phyloP scores from a whole-genome alignment of 2,888 invertebrate genomes.

The Poecilus cupreus region DNA sequence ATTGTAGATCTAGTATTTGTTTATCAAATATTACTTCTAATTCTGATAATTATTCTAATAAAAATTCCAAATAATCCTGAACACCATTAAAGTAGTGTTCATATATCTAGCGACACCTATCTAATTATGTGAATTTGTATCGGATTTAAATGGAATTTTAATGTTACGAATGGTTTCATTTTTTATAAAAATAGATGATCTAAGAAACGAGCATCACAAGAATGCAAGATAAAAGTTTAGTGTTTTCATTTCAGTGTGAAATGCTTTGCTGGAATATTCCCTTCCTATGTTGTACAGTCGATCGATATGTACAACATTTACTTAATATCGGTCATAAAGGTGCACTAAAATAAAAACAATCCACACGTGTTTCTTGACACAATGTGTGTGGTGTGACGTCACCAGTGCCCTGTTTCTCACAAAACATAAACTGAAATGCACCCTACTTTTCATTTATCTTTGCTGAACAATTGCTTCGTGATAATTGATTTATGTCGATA shows the following conservation, averaged over 20 bases:
- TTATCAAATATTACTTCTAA: background rate
- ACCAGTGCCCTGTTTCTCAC: background rate
- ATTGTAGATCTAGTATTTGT: no score
- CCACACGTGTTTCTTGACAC: conserved; percentile 16
- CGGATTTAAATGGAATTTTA: conserved; percentile 38
- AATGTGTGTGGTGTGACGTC: conserved; percentile 25
- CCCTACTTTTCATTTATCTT: conserved; percentile 36
- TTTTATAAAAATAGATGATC: conserved; percentile 32
- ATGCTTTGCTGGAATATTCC: background rate
- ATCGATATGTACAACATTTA: conserved; percentile 34
- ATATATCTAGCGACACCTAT: conserved; percentile 18
- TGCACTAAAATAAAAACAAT: conserved; percentile 38
- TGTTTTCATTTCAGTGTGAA: conserved; percentile 5
- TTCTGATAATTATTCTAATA: background rate
- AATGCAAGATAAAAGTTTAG: conserved; percentile 11
- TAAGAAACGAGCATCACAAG: conserved; percentile 14
- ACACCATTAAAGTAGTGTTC: conserved; percentile 3
- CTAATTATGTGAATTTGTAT: conserved; percentile 21
- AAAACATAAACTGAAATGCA: background rate
- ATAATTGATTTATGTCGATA: conserved; percentile 37
- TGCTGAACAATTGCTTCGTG: conserved; percentile 23
- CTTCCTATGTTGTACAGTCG: background rate
- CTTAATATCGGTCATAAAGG: conserved; percentile 38
- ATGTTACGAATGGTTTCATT: conserved; percentile 23
- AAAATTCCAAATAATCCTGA: background rate